A percentile compares a stretch with the other conserved stretches of the same genome.
Conservation (phyloP, 2,888 invertebrate species). For the Agrotis ipsilon region DNA sequence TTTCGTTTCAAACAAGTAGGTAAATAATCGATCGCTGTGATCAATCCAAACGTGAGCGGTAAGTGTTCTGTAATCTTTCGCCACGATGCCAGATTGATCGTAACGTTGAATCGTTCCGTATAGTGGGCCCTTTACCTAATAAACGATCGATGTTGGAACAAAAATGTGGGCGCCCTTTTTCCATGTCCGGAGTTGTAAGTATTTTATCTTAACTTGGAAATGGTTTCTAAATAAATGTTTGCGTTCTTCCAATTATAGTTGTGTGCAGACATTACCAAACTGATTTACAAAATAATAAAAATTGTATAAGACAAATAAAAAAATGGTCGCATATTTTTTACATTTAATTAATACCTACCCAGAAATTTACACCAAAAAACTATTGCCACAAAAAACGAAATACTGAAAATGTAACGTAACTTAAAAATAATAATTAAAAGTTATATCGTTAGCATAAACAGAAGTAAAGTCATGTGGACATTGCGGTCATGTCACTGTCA, state of each 20-base stretch:
- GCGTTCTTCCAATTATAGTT: too few relatives aligned
- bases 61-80: too few relatives aligned
- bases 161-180: constrained; percentile 4
- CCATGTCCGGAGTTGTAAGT: not conserved
- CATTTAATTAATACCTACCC: not conserved
- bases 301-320: not conserved
- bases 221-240: not conserved
- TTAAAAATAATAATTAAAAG: not conserved
- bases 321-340: not conserved
- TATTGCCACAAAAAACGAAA: too few relatives aligned
- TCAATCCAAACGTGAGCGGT: too few relatives aligned
- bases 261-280: too few relatives aligned
- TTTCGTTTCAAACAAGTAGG: too few relatives aligned
- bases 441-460: not conserved
- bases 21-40: too few relatives aligned
- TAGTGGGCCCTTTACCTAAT: constrained; percentile 19
- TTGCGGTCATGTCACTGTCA: constrained; percentile 65
- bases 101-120: too few relatives aligned
- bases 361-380: too few relatives aligned
- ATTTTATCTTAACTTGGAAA: not conserved
- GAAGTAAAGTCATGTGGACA: constrained; percentile 29
- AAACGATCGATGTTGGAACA: constrained; percentile 21
- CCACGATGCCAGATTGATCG: too few relatives aligned
- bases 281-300: not conserved
- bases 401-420: too few relatives aligned